A percentile compares a stretch with the other conserved stretches of the same genome.
Conservation (phyloP, 2,113 vertebrate genomes). For the Calypte anna region DNA sequence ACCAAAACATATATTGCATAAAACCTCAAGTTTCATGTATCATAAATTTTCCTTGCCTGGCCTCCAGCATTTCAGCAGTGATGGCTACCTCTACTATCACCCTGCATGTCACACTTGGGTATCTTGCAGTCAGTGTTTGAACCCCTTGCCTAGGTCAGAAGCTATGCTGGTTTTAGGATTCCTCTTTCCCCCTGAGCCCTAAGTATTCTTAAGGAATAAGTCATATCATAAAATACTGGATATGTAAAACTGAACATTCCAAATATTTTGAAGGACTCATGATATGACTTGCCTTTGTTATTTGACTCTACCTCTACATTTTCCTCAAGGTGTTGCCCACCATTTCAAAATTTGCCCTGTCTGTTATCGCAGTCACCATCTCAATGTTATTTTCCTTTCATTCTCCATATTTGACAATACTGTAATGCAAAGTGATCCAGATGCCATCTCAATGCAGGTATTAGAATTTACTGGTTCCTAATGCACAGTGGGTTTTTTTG, state of each 20-base stretch:
- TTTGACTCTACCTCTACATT: not conserved
- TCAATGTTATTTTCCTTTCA: not conserved
- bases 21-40: not conserved
- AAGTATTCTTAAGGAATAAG: slow-evolving; percentile 33
- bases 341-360: not conserved
- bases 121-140: not conserved
- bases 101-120: not conserved
- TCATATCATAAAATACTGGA: not conserved
- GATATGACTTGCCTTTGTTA: not conserved
- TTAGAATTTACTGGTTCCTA: not conserved
- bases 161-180: not conserved
- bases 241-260: not conserved
- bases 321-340: not conserved
- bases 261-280: slow-evolving; percentile 22
- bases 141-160: slow-evolving; percentile 15
- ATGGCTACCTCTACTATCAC: not conserved
- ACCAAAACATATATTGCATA: not conserved
- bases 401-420: not conserved
- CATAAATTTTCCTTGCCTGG: not conserved
- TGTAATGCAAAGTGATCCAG: not conserved
- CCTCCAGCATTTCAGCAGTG: not conserved
- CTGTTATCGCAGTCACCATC: not conserved
- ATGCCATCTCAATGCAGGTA: not conserved
- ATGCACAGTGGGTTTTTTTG: not conserved
- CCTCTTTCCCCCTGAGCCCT: not conserved